These are phyloP conservation scores for Panagrolaimus sp. DNA, from an alignment of 1,140 invertebrate genomes.

Conservation along the genomic window DNA sequence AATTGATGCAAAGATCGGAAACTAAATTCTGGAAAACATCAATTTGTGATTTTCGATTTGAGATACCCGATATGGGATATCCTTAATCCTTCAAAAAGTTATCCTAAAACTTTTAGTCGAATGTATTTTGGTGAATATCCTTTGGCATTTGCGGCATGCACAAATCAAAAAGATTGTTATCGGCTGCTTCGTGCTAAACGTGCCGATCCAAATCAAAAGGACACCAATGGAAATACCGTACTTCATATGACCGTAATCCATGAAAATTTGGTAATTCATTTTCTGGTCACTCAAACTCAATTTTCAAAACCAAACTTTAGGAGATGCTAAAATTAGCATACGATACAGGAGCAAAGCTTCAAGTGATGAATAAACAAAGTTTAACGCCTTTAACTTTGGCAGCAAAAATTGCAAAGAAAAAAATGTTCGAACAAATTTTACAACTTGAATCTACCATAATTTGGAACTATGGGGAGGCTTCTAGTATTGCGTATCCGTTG, in stretches of 20 bases:
- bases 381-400: slow-evolving; percentile 86
- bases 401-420: slow-evolving; percentile 82
- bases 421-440: slow-evolving; percentile 73
- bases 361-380: slow-evolving; percentile 77
- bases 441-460: slow-evolving; percentile 61
- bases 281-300: not conserved
- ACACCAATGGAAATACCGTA: slow-evolving; percentile 94
- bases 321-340: slow-evolving; percentile 88
- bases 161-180: slow-evolving; percentile 94
- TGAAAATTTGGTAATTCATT: slow-evolving; percentile 70
- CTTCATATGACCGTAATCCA: slow-evolving; percentile 94
- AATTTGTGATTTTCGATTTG: slow-evolving; percentile 61
- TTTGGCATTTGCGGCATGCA: slow-evolving; percentile 85
- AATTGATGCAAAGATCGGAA: no score
- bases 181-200: slow-evolving; percentile 83
- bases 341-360: slow-evolving; percentile 78
- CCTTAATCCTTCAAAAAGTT: not conserved
- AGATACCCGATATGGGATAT: slow-evolving; percentile 59
- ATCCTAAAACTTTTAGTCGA: slow-evolving; percentile 66
- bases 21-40: not conserved
- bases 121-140: slow-evolving; percentile 99
- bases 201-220: slow-evolving; percentile 85
- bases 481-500: slow-evolving; percentile 92
- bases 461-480: slow-evolving; percentile 72
- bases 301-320: slow-evolving; percentile 62